A percentile compares a stretch with the other conserved stretches of the same genome.
Evolutionary conservation across 1,140 invertebrate genomes (phyloP).

Genomic region (Neodiprion lecontei): DNA sequence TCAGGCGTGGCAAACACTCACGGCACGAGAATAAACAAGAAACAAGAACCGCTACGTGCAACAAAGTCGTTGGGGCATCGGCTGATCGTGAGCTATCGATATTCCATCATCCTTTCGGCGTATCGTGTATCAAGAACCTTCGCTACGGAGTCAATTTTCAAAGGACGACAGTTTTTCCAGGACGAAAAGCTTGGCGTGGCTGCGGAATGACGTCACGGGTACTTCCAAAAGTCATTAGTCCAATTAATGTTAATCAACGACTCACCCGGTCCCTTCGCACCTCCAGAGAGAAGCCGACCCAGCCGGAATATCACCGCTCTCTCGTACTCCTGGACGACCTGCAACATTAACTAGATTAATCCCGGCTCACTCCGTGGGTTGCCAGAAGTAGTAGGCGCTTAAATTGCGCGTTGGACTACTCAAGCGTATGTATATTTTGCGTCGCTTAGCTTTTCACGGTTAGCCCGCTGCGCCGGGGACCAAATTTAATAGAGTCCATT

Average conservation of each 20-base stretch:
- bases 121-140: neutral
- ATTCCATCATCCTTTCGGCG: neutral
- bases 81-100: neutral
- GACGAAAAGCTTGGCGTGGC: no score
- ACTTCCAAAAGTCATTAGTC: neutral
- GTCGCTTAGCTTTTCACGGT: no score
- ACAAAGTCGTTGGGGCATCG: no score
- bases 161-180: neutral
- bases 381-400: no score
- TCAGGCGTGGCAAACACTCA: no score
- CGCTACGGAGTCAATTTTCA: no score
- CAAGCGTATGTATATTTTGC: no score
- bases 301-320: slow-evolving; percentile 89
- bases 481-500: no score
- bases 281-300: slow-evolving; percentile 84
- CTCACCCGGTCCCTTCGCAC: slow-evolving; percentile 88
- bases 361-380: neutral
- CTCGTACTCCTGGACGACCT: slow-evolving; percentile 93
- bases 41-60: no score
- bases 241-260: slow-evolving; percentile 17
- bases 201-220: no score
- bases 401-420: neutral
- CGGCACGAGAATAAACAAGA: no score
- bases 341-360: slow-evolving; percentile 34
- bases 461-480: no score